Percentiles rank a stretch among this genome's conserved stretches.
Evolutionary conservation across 37 sponge, comb jelly and placozoan species (phyloP).

Genomic region (Axinella damicornis): DNA sequence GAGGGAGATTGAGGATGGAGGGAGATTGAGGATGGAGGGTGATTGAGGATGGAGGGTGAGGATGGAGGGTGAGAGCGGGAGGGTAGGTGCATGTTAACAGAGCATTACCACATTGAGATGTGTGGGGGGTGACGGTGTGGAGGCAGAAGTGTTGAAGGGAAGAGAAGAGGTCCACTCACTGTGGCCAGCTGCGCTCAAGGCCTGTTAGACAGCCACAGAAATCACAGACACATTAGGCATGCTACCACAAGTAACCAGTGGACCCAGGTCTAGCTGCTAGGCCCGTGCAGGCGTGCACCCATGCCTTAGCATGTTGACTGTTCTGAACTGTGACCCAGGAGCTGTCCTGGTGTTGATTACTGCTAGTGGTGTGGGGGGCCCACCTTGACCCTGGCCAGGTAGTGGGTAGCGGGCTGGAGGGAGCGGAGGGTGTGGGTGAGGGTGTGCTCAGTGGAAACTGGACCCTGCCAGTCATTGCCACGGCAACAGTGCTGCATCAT

Average conservation of each 20-base stretch:
- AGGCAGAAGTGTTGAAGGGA: conserved; percentile 51
- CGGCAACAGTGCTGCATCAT: conserved; percentile 8
- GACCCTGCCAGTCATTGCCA: background rate
- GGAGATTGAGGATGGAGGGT: too few relatives aligned
- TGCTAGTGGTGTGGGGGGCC: background rate
- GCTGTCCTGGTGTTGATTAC: too few relatives aligned
- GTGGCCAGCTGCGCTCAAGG: conserved; percentile 56
- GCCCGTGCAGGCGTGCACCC: too few relatives aligned
- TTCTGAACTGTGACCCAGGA: too few relatives aligned
- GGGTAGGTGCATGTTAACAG: too few relatives aligned
- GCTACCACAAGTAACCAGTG: too few relatives aligned
- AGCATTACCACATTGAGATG: conserved; percentile 39
- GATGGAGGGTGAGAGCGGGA: too few relatives aligned
- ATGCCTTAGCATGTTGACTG: too few relatives aligned
- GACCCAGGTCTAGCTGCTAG: too few relatives aligned
- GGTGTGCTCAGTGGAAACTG: background rate
- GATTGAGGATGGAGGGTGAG: too few relatives aligned
- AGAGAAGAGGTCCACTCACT: conserved; percentile 47
- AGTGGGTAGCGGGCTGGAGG: conserved; percentile 32
- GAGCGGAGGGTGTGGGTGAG: conserved; percentile 7
- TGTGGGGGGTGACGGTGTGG: conserved; percentile 60
- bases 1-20: too few relatives aligned
- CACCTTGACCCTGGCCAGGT: conserved; percentile 55
- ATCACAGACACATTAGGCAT: too few relatives aligned
- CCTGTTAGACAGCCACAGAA: conserved; percentile 31